A percentile compares a stretch with the other conserved stretches of the same genome.
phyloP scores from a whole-genome alignment of 92 coral and sea anemone genomes.

The Siderastrea radians region DNA sequence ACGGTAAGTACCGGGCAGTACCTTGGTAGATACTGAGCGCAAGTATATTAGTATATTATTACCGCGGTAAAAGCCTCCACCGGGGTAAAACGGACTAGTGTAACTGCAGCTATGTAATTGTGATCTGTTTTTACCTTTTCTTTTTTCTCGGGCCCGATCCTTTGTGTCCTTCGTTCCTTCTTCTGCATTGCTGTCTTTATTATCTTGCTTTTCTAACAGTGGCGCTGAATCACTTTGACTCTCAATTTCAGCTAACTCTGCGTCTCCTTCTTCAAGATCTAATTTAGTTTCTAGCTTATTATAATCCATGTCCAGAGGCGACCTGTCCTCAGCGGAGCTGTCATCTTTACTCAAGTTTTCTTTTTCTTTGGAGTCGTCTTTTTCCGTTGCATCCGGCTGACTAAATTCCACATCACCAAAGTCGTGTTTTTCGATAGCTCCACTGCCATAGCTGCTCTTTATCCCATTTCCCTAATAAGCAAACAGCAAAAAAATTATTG shows the following conservation, averaged over 20 bases:
- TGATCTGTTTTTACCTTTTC: conserved; percentile 39
- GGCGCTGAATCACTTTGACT: conserved; percentile 62
- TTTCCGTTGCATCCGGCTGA: conserved; percentile 66
- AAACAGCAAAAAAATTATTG: not conserved
- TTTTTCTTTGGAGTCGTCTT: conserved; percentile 87
- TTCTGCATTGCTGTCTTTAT: conserved; percentile 12
- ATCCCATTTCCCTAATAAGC: conserved; percentile 50
- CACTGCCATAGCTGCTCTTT: conserved; percentile 82
- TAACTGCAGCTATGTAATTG: too few species aligned
- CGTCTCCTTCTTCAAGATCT: conserved; percentile 32
- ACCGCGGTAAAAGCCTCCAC: too few species aligned
- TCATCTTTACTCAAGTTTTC: conserved; percentile 73
- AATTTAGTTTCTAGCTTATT: conserved; percentile 31
- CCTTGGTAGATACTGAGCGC: too few species aligned
- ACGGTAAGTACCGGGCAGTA: too few species aligned
- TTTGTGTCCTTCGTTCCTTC: conserved; percentile 25
- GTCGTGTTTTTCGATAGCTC: conserved; percentile 60
- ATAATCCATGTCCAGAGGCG: conserved; percentile 46
- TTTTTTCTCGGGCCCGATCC: conserved; percentile 20
- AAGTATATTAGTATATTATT: too few species aligned
- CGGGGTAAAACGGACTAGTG: too few species aligned
- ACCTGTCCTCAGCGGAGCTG: conserved; percentile 10
- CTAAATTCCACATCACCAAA: conserved; percentile 31
- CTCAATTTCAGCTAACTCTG: conserved; percentile 45
- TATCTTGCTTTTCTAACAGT: conserved; percentile 47